Evolutionary conservation across 2,797 vertebrate genomes (phyloP), one percentile per base, ranked within the genome.

Genomic region (Trematomus bernacchii): DNA sequence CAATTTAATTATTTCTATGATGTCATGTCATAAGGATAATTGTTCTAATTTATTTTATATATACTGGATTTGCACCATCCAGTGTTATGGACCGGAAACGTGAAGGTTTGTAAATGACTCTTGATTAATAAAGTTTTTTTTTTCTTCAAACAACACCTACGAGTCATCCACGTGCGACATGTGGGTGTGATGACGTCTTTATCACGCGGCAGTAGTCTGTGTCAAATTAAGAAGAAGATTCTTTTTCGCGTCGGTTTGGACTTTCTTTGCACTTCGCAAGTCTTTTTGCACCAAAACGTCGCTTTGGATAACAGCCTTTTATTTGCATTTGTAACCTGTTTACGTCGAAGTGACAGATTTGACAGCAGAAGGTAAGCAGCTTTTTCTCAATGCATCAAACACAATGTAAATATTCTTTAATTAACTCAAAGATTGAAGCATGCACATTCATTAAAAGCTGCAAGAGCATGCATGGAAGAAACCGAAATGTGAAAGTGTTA

Each of bases 221-320:
- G 87, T 91, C 90, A 91, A 93, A 93, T 91, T 92, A 92, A 91
- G 86, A 86, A 59, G 47, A 51, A 33, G 19, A 47, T 4, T 21
- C 21, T 2, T 59, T 63, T 52, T 53, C 13, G 13, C 47, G 4
- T 10, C 5, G 7, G 12, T 37, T 37, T 37, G 14, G 1, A 19
- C 55, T 55, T 37, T 27, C 27, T 43, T 2, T 6, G 10, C 5
- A 1, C 10, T n/a, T 63, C 1, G 16, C 27, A 27, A 5, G 15
- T 15, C 2, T 10, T 37, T 9, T 37, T 37, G 8, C 6, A 37
- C 23, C 15, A 14, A 37, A 15, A 3, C 43, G n/a, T 23, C n/a
- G 6, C 33, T 21, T 15, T 10, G 12, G 3, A 71, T 9, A 43
- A 14, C 54, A 2, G 9, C 18, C 67, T 73, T 47, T n/a, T 50